Evolutionary conservation across 2,797 vertebrate species (phyloP), one percentile per base, ranked within the genome.

Genomic region (Mormyrus hasselquistii): DNA sequence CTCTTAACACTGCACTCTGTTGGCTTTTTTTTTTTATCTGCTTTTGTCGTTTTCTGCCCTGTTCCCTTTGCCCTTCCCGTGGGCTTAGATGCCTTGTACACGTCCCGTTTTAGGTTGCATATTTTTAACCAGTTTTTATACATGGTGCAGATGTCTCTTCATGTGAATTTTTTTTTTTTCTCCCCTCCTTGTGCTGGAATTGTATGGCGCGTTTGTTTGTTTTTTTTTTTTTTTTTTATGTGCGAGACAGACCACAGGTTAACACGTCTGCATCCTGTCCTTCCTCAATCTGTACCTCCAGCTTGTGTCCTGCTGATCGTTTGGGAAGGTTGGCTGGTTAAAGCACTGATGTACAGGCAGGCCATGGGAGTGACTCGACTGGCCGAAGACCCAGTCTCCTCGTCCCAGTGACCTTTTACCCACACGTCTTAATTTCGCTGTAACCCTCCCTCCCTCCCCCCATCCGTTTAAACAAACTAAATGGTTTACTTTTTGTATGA

Each of bases 401-500:
- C 9, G 38, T 76, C 34, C 69, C 34, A 4, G 69, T 7, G 4
- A 7, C 69, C 69, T 34, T 6, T 76, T 19, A 6, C 69, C 34
- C 34, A 76, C 3, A 41, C 69, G 41, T 14, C 34, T 16, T 38
- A 14, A 41, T 76, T 41, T 38, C 14, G 69, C 38, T 41, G 69
- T 19, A 41, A 38, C 69, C 34, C 14, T 16, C 29, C 29, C 12
- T 29, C 25, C 25, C 25, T 1, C 25, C 14, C 38, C 12, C 14
- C 14, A 7, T 44, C 38, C 2, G 16, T 76, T 76, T 76, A 38
- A 76, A 76, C 25, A 44, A 38, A 76, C 69, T 79, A 79, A 38
- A 44, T 44, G 73, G 6, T 44, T 5, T 1, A 79, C 73, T 76
- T 76, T 76, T 90, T 89, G 79, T 90, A 89, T 49, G 65, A 59